phyloP scores from a whole-genome alignment of 2,888 invertebrate genomes.

The Nysson spinosus region DNA sequence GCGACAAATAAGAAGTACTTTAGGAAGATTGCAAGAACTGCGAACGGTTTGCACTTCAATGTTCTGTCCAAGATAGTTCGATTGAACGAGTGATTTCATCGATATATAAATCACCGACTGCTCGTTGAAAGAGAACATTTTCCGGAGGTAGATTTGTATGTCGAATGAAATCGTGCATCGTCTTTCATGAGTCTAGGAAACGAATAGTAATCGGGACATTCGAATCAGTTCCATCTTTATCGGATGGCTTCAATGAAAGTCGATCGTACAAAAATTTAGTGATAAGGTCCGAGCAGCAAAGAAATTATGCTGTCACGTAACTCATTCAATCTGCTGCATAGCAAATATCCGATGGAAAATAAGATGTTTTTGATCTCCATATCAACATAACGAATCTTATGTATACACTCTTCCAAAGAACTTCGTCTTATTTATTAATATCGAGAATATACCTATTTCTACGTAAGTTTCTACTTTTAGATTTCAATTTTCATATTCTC shows the following conservation, averaged over 20 bases:
- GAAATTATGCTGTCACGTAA: neutral
- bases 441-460: too few species aligned
- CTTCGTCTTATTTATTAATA: too few species aligned
- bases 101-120: neutral
- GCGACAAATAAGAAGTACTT: too few species aligned
- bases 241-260: conserved; percentile 24
- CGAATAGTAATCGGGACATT: conserved; percentile 26
- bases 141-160: neutral
- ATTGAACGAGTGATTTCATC: neutral
- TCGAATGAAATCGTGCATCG: conserved; percentile 1
- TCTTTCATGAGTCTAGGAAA: conserved; percentile 13
- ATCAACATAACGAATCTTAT: too few species aligned
- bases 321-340: neutral
- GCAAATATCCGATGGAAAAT: conserved; percentile 9
- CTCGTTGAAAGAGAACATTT: too few species aligned
- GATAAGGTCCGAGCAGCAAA: neutral
- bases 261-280: neutral
- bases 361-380: too few species aligned
- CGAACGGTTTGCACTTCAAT: too few species aligned
- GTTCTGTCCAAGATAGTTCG: too few species aligned
- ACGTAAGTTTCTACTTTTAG: too few species aligned
- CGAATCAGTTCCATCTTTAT: conserved; percentile 16
- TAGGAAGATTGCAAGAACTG: too few species aligned
- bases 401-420: too few species aligned
- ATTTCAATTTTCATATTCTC: too few species aligned